A percentile compares a stretch with the other conserved stretches of the same genome.
Evolutionary conservation across 2,113 vertebrate genomes (phyloP).

Genomic region (Cyphomyrus discorhynchus): DNA sequence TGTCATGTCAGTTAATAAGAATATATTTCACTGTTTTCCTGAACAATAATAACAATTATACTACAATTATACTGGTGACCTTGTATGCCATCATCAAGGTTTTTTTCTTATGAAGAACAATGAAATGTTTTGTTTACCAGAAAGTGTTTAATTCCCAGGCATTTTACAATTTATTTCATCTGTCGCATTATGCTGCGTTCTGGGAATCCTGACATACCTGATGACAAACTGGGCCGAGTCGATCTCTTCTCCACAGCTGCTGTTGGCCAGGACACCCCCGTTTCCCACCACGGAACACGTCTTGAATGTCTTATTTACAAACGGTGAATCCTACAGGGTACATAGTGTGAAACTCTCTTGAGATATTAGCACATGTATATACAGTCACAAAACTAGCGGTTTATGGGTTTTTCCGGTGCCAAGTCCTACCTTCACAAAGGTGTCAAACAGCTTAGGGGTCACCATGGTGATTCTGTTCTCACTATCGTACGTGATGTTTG

Average conservation of each 20-base stretch:
- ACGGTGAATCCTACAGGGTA: slow-evolving; percentile 47
- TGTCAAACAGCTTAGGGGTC: slow-evolving; percentile 46
- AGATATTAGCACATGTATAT: background rate
- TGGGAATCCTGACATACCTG: slow-evolving; percentile 43
- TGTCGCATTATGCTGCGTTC: background rate
- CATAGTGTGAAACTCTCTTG: background rate
- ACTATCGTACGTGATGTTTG: slow-evolving; percentile 52
- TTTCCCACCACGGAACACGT: slow-evolving; percentile 65
- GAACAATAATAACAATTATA: background rate
- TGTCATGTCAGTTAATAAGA: background rate
- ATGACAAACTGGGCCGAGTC: slow-evolving; percentile 59
- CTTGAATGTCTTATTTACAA: slow-evolving; percentile 44
- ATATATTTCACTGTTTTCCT: background rate
- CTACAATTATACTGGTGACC: background rate
- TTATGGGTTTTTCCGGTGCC: background rate
- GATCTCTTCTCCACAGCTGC: slow-evolving; percentile 58
- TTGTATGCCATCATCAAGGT: background rate
- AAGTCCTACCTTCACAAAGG: slow-evolving; percentile 52
- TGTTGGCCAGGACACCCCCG: slow-evolving; percentile 59
- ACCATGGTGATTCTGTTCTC: slow-evolving; percentile 51
- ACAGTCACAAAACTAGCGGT: background rate
- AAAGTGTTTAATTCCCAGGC: too few relatives aligned
- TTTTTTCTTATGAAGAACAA: background rate
- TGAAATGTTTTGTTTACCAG: background rate
- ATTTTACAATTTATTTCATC: too few relatives aligned